Base-by-base conservation (phyloP, 2,113 vertebrate genomes). In the Pardalotus punctatus region DNA sequence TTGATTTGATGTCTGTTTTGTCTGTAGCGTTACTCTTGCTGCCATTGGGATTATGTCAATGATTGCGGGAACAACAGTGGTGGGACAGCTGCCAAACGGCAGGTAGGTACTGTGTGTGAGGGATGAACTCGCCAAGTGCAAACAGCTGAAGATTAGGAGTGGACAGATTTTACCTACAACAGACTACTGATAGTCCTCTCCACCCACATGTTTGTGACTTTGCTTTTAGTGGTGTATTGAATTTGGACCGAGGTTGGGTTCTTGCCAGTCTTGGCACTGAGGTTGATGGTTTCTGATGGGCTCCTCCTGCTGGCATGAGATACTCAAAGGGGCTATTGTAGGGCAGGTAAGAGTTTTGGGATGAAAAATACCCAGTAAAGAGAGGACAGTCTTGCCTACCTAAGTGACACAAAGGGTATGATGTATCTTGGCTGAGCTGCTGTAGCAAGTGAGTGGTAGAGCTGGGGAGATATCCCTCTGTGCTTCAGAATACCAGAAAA, bases 21-120 rank as follows among this genome's bases (percentile, higher is more conserved):
- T 65, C 90, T 95, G 54, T 93, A 99, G 99, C 84, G 81, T 99
- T 43, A 98, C 98, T 29, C 97, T 99, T 6, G 99, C 99, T 93
- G 28, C 97, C 85, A 98, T 99, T 47, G 99, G 99, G 47, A 98
- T 99, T 89, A 97, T 96, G 16, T 98, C 99, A 97, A 98, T 99
- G 96, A 98, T 99, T 58, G 92, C 98, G 11, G 99, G 99, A 87
- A 99, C 99, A 1, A 98, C 97, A 4, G 11, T 98, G 35, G 98
- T 99, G 27, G 99, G 99, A 43, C 98, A 98, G 78, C 96, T 99
- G 40, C 99, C 99, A 38, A 98, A 98, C 13, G 95, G 98, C 98
- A 98, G 98, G 99, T 99, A 94, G 38, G 81, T 92, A 12, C 24
- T 51, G 28, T 48, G 13, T 58, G 48, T 50, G 27, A 51, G 27